These are phyloP conservation scores for Dicerorhinus sumatrensis DNA, from an alignment of 2,113 vertebrate genomes.

Conservation along the genomic window DNA sequence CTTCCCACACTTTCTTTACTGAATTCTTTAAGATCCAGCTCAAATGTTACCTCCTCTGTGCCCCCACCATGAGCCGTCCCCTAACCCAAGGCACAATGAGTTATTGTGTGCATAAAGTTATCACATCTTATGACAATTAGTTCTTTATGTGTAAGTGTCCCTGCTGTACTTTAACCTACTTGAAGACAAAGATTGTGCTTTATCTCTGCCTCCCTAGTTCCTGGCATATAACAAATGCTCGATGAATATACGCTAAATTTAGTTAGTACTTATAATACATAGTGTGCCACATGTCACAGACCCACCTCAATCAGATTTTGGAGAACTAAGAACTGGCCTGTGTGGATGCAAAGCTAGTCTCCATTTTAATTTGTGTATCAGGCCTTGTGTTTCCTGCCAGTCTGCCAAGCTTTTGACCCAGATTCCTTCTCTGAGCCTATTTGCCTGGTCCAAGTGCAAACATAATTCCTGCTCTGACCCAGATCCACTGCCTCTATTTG, in stretches of 20 bases:
- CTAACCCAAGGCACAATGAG: not conserved
- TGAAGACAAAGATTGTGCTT: not conserved
- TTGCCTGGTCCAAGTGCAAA: slow-evolving; percentile 53
- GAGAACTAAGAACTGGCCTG: not conserved
- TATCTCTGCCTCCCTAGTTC: not conserved
- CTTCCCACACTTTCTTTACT: not conserved
- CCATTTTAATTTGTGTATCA: slow-evolving; percentile 34
- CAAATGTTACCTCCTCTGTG: not conserved
- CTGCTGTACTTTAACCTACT: not conserved
- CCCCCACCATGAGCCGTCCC: not conserved
- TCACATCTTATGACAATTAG: not conserved
- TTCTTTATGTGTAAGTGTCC: not conserved
- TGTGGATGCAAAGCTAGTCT: not conserved
- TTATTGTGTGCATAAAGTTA: not conserved
- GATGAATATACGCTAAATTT: not conserved
- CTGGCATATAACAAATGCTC: not conserved
- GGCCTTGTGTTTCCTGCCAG: slow-evolving; percentile 44
- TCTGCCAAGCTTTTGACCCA: slow-evolving; percentile 76
- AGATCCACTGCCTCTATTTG: slow-evolving; percentile 42
- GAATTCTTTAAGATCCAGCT: not conserved
- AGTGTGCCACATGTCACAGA: not conserved
- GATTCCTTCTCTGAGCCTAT: slow-evolving; percentile 66
- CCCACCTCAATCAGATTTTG: not conserved
- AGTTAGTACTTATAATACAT: not conserved
- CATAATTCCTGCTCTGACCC: slow-evolving; percentile 64